Percentiles rank a stretch among this genome's conserved stretches.
These are phyloP conservation scores for Spea hammondii DNA, from an alignment of 2,797 vertebrate genomes.

Conservation along the genomic window DNA sequence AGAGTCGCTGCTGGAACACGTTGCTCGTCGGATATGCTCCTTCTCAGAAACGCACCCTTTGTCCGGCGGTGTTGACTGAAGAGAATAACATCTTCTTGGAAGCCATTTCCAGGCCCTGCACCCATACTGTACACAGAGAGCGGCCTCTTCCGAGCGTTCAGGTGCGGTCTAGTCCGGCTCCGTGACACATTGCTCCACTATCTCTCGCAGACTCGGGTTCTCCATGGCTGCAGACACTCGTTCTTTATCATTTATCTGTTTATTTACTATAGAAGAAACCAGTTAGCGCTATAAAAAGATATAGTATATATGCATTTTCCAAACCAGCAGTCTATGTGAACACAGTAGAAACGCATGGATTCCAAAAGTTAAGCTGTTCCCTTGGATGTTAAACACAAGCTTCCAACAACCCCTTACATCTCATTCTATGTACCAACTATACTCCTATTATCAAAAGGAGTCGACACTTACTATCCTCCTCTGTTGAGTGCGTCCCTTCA, in stretches of 20 bases:
- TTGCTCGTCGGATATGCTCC: too few species aligned
- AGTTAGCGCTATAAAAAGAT: too few species aligned
- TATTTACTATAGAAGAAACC: conserved; percentile 80
- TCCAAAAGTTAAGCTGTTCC: too few species aligned
- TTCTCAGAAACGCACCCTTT: too few species aligned
- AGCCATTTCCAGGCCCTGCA: not conserved
- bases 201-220: conserved; percentile 88
- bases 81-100: not conserved
- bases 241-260: conserved; percentile 98
- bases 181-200: conserved; percentile 91
- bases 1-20: too few species aligned
- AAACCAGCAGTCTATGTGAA: too few species aligned
- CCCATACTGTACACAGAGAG: not conserved
- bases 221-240: conserved; percentile 96
- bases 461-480: conserved; percentile 90
- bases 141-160: not conserved
- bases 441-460: conserved; percentile 1
- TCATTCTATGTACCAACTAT: not conserved
- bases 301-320: too few species aligned
- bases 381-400: not conserved
- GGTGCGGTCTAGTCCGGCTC: conserved; percentile 75
- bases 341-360: too few species aligned
- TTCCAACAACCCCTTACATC: not conserved
- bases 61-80: too few species aligned
- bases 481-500: conserved; percentile 92